Conservation (phyloP, 1,140 invertebrate species). For the Lepidostoma basale region DNA sequence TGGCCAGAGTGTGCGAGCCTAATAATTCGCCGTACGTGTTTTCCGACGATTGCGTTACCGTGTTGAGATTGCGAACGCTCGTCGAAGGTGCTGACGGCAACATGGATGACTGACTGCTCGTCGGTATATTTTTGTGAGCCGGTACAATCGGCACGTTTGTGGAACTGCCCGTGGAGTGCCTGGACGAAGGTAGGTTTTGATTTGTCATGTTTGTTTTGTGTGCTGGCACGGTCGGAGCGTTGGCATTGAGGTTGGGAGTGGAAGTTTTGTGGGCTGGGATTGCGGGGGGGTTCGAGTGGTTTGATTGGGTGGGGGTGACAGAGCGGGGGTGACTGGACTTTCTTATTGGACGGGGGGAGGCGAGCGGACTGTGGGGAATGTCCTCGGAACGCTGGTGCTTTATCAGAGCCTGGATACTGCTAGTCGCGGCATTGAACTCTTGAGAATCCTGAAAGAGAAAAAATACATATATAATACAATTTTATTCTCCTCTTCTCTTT, state of each 20-base stretch:
- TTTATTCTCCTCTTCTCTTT: no score
- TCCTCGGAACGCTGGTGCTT: slow-evolving; percentile 42
- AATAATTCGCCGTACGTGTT: slow-evolving; percentile 51
- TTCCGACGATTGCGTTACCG: slow-evolving; percentile 46
- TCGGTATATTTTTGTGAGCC: slow-evolving; percentile 30
- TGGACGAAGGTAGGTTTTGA: background rate
- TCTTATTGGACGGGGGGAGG: slow-evolving; percentile 52
- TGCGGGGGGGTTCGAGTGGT: slow-evolving; percentile 4
- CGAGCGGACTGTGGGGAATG: slow-evolving; percentile 51
- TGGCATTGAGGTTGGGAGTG: slow-evolving; percentile 11
- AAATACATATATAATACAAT: no score
- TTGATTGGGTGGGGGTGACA: slow-evolving; percentile 38
- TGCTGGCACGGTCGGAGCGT: slow-evolving; percentile 20
- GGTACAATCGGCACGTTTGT: slow-evolving; percentile 30
- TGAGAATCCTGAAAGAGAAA: slow-evolving; percentile 58
- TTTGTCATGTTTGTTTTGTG: slow-evolving; percentile 10
- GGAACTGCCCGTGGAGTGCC: slow-evolving; percentile 23
- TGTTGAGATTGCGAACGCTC: slow-evolving; percentile 38
- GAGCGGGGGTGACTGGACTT: slow-evolving; percentile 41
- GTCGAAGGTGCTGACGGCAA: slow-evolving; percentile 29
- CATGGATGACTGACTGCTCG: slow-evolving; percentile 9
- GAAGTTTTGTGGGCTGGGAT: slow-evolving; percentile 29
- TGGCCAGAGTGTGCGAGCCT: slow-evolving; percentile 13
- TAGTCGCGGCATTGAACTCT: slow-evolving; percentile 67
- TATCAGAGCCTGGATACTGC: slow-evolving; percentile 62